Conservation (phyloP, 2,888 invertebrate genomes). For the Thysanoteuthis rhombus region DNA sequence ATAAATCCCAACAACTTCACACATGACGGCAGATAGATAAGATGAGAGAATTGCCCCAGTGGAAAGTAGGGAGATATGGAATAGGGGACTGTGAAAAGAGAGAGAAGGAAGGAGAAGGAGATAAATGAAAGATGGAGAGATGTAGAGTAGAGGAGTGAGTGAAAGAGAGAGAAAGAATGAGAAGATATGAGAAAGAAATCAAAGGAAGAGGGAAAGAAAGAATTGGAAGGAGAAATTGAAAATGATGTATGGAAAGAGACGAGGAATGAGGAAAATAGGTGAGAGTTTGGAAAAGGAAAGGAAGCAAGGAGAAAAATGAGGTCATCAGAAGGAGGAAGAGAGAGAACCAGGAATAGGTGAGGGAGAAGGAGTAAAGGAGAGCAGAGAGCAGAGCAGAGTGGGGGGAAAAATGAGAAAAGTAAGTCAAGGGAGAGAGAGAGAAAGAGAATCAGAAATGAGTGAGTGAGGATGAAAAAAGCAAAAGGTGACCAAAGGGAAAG, state of each 20-base stretch:
- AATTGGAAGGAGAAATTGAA: not conserved
- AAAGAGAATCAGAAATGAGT: no score
- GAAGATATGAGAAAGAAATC: not conserved
- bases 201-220: not conserved
- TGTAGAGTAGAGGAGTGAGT: no score
- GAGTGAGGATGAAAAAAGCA: no score
- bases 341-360: not conserved
- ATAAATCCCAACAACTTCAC: constrained; percentile 12
- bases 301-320: not conserved
- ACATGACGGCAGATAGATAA: not conserved
- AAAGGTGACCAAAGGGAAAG: no score
- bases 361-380: not conserved
- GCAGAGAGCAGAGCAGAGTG: not conserved
- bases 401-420: no score
- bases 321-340: no score
- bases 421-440: no score
- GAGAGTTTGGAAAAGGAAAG: not conserved
- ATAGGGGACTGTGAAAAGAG: not conserved
- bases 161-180: not conserved
- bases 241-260: not conserved
- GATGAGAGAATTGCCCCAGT: not conserved
- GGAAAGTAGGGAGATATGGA: not conserved
- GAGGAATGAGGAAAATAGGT: no score
- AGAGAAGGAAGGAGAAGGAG: not conserved
- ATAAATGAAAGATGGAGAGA: no score